Evolutionary conservation across 2,113 vertebrate genomes (phyloP).

Genomic region (Anarrhichthys ocellatus): DNA sequence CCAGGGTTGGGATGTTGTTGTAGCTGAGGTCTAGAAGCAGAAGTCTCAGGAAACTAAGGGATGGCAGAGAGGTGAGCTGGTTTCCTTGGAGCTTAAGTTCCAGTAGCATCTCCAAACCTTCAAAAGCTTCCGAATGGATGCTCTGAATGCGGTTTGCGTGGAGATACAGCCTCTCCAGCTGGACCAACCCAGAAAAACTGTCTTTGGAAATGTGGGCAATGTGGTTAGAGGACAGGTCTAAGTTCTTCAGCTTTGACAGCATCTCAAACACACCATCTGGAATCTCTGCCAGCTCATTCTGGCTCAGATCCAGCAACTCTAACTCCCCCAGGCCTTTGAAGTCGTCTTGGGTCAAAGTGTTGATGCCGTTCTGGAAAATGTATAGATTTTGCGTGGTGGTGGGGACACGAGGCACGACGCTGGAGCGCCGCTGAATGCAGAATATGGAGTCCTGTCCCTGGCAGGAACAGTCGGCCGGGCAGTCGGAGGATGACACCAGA

Average conservation of each 20-base stretch:
- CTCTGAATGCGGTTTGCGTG: slow-evolving; percentile 87
- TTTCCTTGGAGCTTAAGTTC: slow-evolving; percentile 94
- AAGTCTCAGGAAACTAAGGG: slow-evolving; percentile 85
- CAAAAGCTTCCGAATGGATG: slow-evolving; percentile 88
- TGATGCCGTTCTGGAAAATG: slow-evolving; percentile 89
- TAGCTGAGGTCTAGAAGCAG: slow-evolving; percentile 91
- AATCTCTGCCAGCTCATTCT: slow-evolving; percentile 88
- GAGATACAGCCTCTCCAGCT: slow-evolving; percentile 92
- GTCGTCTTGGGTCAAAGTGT: slow-evolving; percentile 80
- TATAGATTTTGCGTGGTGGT: slow-evolving; percentile 84
- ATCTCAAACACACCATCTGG: slow-evolving; percentile 87
- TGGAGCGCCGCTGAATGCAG: slow-evolving; percentile 70
- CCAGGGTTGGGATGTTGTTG: slow-evolving; percentile 84
- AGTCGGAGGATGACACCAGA: slow-evolving; percentile 63
- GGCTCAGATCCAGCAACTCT: slow-evolving; percentile 90
- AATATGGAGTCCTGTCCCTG: slow-evolving; percentile 38
- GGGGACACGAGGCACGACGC: slow-evolving; percentile 84
- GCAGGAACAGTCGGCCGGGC: slow-evolving; percentile 79
- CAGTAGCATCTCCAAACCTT: slow-evolving; percentile 86
- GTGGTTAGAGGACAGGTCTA: slow-evolving; percentile 90
- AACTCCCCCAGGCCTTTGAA: slow-evolving; percentile 84
- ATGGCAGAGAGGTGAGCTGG: slow-evolving; percentile 83
- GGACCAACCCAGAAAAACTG: slow-evolving; percentile 89
- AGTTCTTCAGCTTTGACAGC: slow-evolving; percentile 87
- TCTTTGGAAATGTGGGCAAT: slow-evolving; percentile 89